These are phyloP conservation scores for Ptychadena robeensis DNA, from an alignment of 2,797 vertebrate genomes.

Conservation along the genomic window DNA sequence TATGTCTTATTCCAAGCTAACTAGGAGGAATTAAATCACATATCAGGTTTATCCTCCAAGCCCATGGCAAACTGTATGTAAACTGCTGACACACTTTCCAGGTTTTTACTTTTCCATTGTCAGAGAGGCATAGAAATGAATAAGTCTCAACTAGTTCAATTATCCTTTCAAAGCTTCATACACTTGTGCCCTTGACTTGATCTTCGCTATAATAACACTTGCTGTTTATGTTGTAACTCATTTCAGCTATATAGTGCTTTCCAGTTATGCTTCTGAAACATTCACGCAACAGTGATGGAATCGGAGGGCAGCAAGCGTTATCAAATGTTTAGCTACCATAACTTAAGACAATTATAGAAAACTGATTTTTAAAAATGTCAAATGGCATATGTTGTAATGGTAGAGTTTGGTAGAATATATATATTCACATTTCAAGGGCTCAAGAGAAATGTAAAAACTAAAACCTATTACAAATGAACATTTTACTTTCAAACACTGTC, in stretches of 20 bases:
- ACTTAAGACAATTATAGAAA: neutral
- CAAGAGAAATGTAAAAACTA: too few species aligned
- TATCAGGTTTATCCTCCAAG: constrained; percentile 34
- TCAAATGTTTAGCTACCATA: neutral
- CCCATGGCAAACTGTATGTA: constrained; percentile 38
- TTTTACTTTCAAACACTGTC: too few species aligned
- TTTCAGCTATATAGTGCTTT: constrained; percentile 25
- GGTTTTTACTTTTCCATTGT: constrained; percentile 44
- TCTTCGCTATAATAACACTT: constrained; percentile 28
- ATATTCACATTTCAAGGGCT: too few species aligned
- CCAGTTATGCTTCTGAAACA: constrained; percentile 31
- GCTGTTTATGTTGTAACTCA: constrained; percentile 33
- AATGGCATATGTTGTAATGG: too few species aligned
- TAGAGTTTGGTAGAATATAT: too few species aligned
- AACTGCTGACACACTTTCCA: constrained; percentile 39
- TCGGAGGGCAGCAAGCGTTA: neutral
- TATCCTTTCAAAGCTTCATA: constrained; percentile 20
- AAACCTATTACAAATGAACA: too few species aligned
- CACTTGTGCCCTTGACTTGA: constrained; percentile 40
- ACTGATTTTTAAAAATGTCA: too few species aligned
- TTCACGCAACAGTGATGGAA: constrained; percentile 17
- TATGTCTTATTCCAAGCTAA: constrained; percentile 40
- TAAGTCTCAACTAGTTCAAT: constrained; percentile 47
- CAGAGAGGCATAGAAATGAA: constrained; percentile 29
- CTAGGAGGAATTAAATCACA: constrained; percentile 41